phyloP scores from a whole-genome alignment of 2,888 invertebrate genomes.

The Eilema depressum region DNA sequence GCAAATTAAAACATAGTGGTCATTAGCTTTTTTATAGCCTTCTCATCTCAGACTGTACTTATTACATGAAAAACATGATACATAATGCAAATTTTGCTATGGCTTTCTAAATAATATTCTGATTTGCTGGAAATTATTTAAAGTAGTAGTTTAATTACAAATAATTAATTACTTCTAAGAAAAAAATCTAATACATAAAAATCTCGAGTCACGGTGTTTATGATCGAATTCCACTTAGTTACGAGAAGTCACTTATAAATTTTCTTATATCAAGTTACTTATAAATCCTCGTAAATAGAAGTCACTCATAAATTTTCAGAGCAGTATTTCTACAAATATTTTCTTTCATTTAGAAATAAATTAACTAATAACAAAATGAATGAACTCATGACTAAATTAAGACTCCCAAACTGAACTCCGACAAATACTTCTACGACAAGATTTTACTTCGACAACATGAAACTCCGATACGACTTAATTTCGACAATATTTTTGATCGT shows the following conservation, averaged over 20 bases:
- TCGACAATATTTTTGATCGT: no score
- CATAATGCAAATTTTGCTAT: not conserved
- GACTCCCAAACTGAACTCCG: no score
- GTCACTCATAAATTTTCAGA: not conserved
- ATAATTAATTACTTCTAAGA: not conserved
- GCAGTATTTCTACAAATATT: not conserved
- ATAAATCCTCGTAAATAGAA: not conserved
- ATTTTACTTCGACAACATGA: no score
- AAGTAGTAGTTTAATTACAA: not conserved
- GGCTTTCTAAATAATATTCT: constrained; percentile 1
- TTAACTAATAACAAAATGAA: no score
- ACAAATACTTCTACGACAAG: no score
- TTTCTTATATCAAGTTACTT: not conserved
- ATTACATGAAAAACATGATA: not conserved
- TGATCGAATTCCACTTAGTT: not conserved
- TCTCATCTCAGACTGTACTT: not conserved
- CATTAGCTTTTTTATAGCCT: not conserved
- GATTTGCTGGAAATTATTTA: not conserved
- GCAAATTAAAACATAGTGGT: not conserved
- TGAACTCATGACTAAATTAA: no score
- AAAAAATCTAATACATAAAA: not conserved
- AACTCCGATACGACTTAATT: no score
- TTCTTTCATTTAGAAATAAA: no score
- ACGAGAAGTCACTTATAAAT: not conserved
- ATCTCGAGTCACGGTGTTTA: not conserved